These are phyloP conservation scores for Serranochromis macrocephalus DNA, from an alignment of 2,113 vertebrate genomes.

Conservation along the genomic window DNA sequence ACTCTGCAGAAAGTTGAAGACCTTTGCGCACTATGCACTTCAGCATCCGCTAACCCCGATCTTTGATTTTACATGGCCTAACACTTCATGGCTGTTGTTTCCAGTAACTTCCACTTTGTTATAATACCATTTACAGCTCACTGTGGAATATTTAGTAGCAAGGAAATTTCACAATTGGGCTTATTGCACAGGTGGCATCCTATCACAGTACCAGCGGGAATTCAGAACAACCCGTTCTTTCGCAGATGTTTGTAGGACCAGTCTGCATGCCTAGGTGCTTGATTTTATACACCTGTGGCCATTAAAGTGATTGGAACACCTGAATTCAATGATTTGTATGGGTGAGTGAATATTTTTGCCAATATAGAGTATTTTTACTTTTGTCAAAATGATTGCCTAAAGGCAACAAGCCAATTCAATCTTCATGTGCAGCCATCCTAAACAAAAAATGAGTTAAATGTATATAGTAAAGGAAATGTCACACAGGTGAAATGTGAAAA, in stretches of 20 bases:
- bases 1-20: neutral
- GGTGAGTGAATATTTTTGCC: neutral
- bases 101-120: neutral
- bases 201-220: neutral
- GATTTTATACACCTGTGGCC: neutral
- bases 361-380: constrained; percentile 6
- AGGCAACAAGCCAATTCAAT: constrained; percentile 25
- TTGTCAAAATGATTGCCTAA: constrained; percentile 7
- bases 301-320: neutral
- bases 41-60: neutral
- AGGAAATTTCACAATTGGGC: neutral
- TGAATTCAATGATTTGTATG: neutral
- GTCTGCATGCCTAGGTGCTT: neutral
- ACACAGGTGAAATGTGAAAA: neutral
- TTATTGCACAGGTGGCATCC: neutral
- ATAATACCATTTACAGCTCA: neutral
- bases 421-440: constrained; percentile 16
- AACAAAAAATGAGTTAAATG: constrained; percentile 21
- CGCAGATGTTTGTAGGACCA: neutral
- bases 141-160: neutral
- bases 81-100: neutral
- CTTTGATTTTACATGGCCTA: neutral
- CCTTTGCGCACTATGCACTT: neutral
- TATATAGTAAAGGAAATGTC: neutral
- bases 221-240: neutral